Percentiles rank a stretch among this genome's conserved stretches.
Evolutionary conservation across 2,113 vertebrate species (phyloP).

Genomic region (Nicator chloris): DNA sequence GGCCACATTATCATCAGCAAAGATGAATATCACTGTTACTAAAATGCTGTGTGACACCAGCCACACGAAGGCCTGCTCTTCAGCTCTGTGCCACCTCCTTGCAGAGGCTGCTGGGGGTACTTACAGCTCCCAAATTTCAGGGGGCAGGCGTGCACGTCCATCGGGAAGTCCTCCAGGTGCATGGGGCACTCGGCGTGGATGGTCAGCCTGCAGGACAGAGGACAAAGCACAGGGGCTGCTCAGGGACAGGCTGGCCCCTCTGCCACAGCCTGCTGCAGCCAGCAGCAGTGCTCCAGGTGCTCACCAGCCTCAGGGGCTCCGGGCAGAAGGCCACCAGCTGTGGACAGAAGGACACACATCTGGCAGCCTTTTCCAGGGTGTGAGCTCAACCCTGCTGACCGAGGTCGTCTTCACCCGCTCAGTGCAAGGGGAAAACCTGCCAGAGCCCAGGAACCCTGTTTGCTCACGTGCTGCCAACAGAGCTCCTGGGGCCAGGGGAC

Average conservation of each 20-base stretch:
- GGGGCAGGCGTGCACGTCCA: slow-evolving; percentile 97
- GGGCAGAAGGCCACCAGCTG: neutral
- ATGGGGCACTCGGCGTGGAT: slow-evolving; percentile 98
- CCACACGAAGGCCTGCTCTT: neutral
- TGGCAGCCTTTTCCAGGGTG: neutral
- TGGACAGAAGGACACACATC: neutral
- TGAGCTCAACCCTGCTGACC: neutral
- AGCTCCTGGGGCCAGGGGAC: neutral
- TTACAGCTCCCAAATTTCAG: slow-evolving; percentile 98
- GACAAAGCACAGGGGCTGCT: neutral
- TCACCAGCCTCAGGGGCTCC: neutral
- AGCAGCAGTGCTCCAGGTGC: neutral
- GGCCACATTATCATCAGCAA: neutral
- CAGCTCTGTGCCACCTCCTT: neutral
- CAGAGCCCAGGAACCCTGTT: neutral
- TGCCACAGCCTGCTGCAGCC: neutral
- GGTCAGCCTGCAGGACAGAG: slow-evolving; percentile 80
- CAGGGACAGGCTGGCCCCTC: neutral
- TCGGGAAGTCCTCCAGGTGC: slow-evolving; percentile 98
- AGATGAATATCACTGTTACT: neutral
- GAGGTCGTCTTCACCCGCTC: neutral
- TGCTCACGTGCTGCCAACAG: neutral
- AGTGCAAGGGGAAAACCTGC: neutral
- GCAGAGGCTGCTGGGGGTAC: slow-evolving; percentile 56
- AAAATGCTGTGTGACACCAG: neutral